phyloP scores from a whole-genome alignment of 2,888 invertebrate species.

The Cheiracanthium punctorium region DNA sequence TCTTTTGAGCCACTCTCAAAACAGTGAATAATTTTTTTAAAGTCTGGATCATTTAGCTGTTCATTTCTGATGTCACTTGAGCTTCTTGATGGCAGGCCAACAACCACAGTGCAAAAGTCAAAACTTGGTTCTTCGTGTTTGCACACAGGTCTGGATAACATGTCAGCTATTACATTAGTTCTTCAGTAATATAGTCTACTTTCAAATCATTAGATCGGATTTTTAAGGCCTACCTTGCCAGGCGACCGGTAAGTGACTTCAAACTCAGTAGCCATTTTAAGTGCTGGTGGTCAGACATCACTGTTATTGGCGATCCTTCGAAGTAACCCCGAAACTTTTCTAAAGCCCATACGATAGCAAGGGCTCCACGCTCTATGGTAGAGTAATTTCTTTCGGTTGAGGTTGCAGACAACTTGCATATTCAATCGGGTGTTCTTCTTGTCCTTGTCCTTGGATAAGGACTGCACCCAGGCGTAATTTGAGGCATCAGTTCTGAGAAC shows the following conservation, averaged over 20 bases:
- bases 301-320: neutral
- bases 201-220: neutral
- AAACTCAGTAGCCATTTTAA: neutral
- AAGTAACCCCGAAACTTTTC: neutral
- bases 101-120: neutral
- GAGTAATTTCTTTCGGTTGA: neutral
- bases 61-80: neutral
- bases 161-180: neutral
- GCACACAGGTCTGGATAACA: neutral
- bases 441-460: neutral
- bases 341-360: neutral
- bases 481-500: neutral
- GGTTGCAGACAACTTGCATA: neutral
- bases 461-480: neutral
- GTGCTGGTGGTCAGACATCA: neutral
- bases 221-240: neutral
- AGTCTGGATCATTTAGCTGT: neutral
- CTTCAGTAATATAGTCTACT: neutral
- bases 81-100: neutral
- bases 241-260: neutral
- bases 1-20: slow-evolving; percentile 50
- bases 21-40: slow-evolving; percentile 29
- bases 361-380: neutral
- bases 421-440: neutral
- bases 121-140: neutral